Evolutionary conservation across 2,888 invertebrate species (phyloP), one percentile per base, ranked within the genome.

Genomic region (Machimus rusticus): DNA sequence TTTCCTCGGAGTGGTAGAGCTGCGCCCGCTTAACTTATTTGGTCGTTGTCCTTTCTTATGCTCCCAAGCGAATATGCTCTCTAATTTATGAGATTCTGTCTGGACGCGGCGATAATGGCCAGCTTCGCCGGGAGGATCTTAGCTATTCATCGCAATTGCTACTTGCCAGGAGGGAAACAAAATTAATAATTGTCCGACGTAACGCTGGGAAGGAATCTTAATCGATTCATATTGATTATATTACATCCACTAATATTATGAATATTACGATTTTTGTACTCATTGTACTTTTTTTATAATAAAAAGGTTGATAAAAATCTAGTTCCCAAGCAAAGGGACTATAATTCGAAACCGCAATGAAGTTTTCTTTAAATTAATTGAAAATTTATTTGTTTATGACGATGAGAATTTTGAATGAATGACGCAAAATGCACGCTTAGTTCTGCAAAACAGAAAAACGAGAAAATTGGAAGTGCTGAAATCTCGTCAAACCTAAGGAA

Each of bases 11-110:
- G 66, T 28, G 19, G 19, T 19, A 2, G 2, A 19, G 23, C 55
- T 31, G 51, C 28, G 51, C 28, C 55, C 31, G 46, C 28, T 66
- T 79, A 78, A 51, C 46, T 79, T 79, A 79, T 79, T 79, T 46
- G 46, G 79, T 79, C 46, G 79, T 79, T 51, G 79, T 79, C 51
- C 79, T 46, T 79, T 79, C 51, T 79, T 5, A 23, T 79, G 51
- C 16, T 23, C 31, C 78, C 39, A 43, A 51, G 79, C 23, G 43
- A 79, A 31, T 79, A 31, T 74, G 23, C 43, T 84, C 66, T 14
- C 46, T 85, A 85, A 85, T 85, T 85, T 85, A 85, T 85, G 85
- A 74, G 85, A 85, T 46, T 74, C 74, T 85, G 85, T 85, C 85
- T 85, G 43, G 85, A 85, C 85, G 28, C 39, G 46, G 74, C 37